Conservation (phyloP, 2,113 vertebrate genomes). For the Daubentonia madagascariensis region DNA sequence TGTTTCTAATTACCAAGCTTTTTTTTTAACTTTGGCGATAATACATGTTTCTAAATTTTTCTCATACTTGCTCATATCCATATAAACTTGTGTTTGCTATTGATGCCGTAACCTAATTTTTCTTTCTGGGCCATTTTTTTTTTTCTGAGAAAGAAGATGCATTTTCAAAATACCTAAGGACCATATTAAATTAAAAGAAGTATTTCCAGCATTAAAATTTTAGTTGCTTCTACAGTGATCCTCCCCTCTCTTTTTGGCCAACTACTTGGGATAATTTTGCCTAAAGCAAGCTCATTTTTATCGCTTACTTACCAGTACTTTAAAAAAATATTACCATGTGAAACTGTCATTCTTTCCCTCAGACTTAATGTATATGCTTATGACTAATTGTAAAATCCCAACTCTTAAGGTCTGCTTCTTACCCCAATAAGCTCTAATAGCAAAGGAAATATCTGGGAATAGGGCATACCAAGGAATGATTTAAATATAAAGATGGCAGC, state of each 20-base stretch:
- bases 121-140: background rate
- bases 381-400: background rate
- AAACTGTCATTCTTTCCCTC: background rate
- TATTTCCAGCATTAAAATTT: conserved; percentile 23
- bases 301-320: background rate
- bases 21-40: background rate
- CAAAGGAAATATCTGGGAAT: background rate
- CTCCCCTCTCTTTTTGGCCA: background rate
- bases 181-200: background rate
- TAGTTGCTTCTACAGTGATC: background rate
- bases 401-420: background rate
- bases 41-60: background rate
- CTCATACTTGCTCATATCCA: background rate
- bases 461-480: background rate
- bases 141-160: background rate
- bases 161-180: conserved; percentile 12
- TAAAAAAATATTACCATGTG: background rate
- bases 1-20: conserved; percentile 33
- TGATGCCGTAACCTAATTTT: conserved; percentile 6
- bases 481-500: background rate
- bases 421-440: background rate
- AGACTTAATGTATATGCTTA: background rate
- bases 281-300: background rate
- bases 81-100: background rate
- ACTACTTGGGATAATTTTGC: background rate